These are phyloP conservation scores for Eristalis pertinax DNA, from an alignment of 2,888 invertebrate genomes.

Conservation along the genomic window DNA sequence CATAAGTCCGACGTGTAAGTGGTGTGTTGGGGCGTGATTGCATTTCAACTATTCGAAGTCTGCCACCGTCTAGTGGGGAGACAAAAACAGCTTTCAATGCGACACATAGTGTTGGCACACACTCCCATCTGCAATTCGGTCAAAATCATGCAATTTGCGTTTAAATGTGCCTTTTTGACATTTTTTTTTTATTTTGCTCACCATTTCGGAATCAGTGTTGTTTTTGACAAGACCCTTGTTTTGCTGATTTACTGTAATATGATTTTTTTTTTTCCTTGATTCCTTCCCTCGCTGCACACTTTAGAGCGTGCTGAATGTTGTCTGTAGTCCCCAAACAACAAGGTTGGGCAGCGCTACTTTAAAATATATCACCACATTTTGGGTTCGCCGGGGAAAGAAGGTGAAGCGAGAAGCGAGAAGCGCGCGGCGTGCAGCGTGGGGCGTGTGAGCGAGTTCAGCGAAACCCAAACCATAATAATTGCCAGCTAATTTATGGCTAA, in stretches of 20 bases:
- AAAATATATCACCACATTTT: neutral
- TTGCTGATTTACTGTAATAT: slow-evolving; percentile 7
- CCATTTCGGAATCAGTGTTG: neutral
- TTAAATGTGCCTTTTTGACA: neutral
- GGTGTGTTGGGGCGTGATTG: neutral
- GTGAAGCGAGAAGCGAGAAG: no score
- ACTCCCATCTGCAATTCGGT: slow-evolving; percentile 1
- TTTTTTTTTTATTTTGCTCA: neutral
- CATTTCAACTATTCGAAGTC: neutral
- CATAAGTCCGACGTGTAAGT: neutral
- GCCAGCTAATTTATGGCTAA: slow-evolving; percentile 55
- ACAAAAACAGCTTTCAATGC: neutral
- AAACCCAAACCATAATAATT: slow-evolving; percentile 35
- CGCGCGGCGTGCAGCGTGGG: neutral
- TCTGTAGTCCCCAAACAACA: neutral
- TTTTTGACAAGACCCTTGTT: slow-evolving; percentile 6
- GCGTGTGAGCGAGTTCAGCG: neutral
- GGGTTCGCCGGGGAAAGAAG: neutral
- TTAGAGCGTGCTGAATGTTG: neutral
- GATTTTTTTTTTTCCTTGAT: neutral
- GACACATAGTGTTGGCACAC: neutral
- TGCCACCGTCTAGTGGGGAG: neutral
- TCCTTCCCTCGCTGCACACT: neutral
- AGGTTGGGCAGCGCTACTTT: neutral
- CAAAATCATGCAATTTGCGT: neutral